Evolutionary conservation across 2,113 vertebrate species (phyloP).

Genomic region (Mirza zaza): DNA sequence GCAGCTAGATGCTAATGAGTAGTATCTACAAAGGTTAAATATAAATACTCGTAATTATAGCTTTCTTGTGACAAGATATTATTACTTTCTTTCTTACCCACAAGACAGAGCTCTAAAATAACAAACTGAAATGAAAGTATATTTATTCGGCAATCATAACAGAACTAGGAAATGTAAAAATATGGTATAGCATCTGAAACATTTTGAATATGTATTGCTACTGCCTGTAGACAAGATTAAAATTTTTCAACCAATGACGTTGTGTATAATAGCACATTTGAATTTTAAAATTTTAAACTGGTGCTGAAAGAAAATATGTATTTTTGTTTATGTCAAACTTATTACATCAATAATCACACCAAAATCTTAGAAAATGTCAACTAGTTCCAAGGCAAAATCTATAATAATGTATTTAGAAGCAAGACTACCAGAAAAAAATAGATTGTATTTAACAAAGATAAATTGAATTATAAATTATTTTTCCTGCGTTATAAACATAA

Average conservation of each 20-base stretch:
- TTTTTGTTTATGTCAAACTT: slow-evolving; percentile 58
- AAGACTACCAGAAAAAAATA: not conserved
- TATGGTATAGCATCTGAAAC: slow-evolving; percentile 61
- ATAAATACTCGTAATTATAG: slow-evolving; percentile 82
- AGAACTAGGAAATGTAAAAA: slow-evolving; percentile 61
- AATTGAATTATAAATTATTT: not conserved
- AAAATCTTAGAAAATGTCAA: not conserved
- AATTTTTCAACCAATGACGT: not conserved
- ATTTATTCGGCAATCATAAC: slow-evolving; percentile 72
- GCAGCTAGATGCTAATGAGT: slow-evolving; percentile 78
- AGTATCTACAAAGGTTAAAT: slow-evolving; percentile 83
- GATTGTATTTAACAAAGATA: not conserved
- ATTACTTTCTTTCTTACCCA: slow-evolving; percentile 78
- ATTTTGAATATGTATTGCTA: slow-evolving; percentile 54
- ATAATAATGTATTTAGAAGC: not conserved
- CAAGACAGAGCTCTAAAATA: slow-evolving; percentile 72
- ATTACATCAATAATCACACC: not conserved
- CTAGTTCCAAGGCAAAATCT: not conserved
- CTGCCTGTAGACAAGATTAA: slow-evolving; percentile 23
- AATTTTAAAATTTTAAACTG: slow-evolving; percentile 62
- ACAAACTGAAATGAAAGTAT: slow-evolving; percentile 76
- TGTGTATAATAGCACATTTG: not conserved
- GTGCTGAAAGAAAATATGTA: slow-evolving; percentile 25
- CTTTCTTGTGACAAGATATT: slow-evolving; percentile 80
- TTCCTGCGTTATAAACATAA: not conserved